phyloP scores from a whole-genome alignment of 2,888 invertebrate species.

The Microdon myrmicae region DNA sequence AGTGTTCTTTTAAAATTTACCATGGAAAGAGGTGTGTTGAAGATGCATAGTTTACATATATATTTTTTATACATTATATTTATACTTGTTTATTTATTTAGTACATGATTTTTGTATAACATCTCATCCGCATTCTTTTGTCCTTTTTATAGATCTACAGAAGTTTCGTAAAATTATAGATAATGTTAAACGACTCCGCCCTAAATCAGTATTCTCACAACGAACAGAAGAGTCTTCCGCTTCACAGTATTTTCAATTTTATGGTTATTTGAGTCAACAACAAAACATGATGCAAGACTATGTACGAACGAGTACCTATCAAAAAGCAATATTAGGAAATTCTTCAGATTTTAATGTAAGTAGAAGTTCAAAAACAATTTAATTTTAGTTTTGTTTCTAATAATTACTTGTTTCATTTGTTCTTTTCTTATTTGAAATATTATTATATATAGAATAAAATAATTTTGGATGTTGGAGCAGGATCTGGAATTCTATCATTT shows the following conservation, averaged over 20 bases:
- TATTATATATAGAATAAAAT: constrained; percentile 77
- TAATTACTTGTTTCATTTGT: not conserved
- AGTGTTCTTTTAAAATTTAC: constrained; percentile 63
- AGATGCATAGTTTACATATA: too few species aligned
- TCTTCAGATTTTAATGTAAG: constrained; percentile 83
- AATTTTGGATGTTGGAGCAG: constrained; percentile 97
- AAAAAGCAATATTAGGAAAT: constrained; percentile 94
- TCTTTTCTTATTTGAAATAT: constrained; percentile 1
- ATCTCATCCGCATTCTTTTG: not conserved
- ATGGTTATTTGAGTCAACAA: constrained; percentile 98
- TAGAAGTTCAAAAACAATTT: too few species aligned
- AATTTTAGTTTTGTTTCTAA: too few species aligned
- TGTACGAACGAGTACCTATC: constrained; percentile 97
- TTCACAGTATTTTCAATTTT: constrained; percentile 99
- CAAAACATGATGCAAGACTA: constrained; percentile 99
- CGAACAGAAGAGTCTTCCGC: constrained; percentile 98
- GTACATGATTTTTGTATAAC: not conserved
- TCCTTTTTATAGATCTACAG: constrained; percentile 58
- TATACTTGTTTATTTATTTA: not conserved
- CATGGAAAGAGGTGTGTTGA: constrained; percentile 59
- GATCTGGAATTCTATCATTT: constrained; percentile 97
- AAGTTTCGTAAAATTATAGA: constrained; percentile 65
- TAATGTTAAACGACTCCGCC: constrained; percentile 64
- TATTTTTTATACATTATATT: not conserved
- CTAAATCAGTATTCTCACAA: constrained; percentile 89